Percentiles rank a stretch among this genome's conserved stretches.
These are phyloP conservation scores for Corydoras sp. DNA, from an alignment of 2,113 vertebrate genomes.

Conservation along the genomic window DNA sequence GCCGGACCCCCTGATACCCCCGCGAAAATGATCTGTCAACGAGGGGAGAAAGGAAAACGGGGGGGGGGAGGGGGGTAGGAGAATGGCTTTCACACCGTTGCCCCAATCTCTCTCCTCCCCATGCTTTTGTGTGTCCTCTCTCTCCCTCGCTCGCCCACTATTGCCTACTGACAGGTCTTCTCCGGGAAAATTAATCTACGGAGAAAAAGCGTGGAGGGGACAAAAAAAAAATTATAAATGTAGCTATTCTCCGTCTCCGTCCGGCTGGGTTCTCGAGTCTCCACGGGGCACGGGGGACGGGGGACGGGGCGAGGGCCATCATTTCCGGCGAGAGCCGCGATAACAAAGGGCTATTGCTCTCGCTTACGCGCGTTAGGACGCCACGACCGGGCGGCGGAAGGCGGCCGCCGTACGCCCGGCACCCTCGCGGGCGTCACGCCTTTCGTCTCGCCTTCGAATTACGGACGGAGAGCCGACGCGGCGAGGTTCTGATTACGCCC, in stretches of 20 bases:
- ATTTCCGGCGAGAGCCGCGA: slow-evolving; percentile 65
- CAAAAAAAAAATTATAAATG: slow-evolving; percentile 67
- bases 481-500: slow-evolving; percentile 31
- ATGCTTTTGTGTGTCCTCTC: slow-evolving; percentile 47
- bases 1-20: slow-evolving; percentile 97
- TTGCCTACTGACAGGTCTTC: slow-evolving; percentile 66
- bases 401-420: slow-evolving; percentile 47
- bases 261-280: slow-evolving; percentile 69
- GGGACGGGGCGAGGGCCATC: slow-evolving; percentile 78
- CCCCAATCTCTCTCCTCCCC: slow-evolving; percentile 59
- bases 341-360: slow-evolving; percentile 68
- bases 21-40: slow-evolving; percentile 98
- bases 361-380: slow-evolving; percentile 61
- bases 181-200: slow-evolving; percentile 71
- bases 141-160: slow-evolving; percentile 42
- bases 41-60: slow-evolving; percentile 45
- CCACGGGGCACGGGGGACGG: slow-evolving; percentile 67
- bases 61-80: slow-evolving; percentile 27
- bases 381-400: slow-evolving; percentile 66
- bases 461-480: slow-evolving; percentile 58
- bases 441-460: slow-evolving; percentile 61
- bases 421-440: slow-evolving; percentile 55
- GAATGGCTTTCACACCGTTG: slow-evolving; percentile 62
- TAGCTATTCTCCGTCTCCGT: slow-evolving; percentile 63
- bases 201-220: too few relatives aligned